Evolutionary conservation across 1,140 invertebrate genomes (phyloP).

Genomic region (Drosophila subpulchrella): DNA sequence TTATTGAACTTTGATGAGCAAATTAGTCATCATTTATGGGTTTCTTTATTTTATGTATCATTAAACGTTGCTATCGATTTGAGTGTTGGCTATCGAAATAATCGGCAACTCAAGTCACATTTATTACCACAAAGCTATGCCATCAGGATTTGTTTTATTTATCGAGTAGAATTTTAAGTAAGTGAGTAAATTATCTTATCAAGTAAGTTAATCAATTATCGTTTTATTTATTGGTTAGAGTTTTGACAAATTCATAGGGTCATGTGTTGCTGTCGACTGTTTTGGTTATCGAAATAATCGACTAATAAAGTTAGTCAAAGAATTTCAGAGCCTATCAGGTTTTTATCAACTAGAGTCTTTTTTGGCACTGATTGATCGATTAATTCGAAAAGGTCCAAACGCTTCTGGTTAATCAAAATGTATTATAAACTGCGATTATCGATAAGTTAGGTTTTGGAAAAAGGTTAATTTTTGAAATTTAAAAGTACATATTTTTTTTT

Average conservation of each 20-base stretch:
- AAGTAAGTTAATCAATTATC: too few relatives aligned
- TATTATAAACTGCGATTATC: neutral
- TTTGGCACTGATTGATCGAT: constrained; percentile 30
- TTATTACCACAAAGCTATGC: neutral
- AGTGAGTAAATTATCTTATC: too few relatives aligned
- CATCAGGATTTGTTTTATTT: neutral
- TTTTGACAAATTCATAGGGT: neutral
- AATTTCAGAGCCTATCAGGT: neutral
- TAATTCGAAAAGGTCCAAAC: neutral
- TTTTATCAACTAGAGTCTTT: constrained; percentile 9
- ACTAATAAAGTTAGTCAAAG: neutral
- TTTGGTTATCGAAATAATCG: neutral
- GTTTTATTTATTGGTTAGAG: too few relatives aligned
- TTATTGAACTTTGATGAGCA: neutral
- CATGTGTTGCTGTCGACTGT: neutral
- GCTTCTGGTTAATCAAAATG: too few relatives aligned
- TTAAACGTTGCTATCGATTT: neutral
- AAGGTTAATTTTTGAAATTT: too few relatives aligned
- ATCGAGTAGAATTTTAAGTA: neutral
- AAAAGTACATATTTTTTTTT: too few relatives aligned
- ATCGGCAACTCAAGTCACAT: neutral
- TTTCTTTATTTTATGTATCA: neutral
- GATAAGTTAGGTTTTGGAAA: neutral
- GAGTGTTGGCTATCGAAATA: neutral
- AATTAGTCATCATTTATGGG: neutral